A percentile compares a stretch with the other conserved stretches of the same genome.
Conservation (phyloP, 2,888 invertebrate species). For the Drosophila diplacantha region DNA sequence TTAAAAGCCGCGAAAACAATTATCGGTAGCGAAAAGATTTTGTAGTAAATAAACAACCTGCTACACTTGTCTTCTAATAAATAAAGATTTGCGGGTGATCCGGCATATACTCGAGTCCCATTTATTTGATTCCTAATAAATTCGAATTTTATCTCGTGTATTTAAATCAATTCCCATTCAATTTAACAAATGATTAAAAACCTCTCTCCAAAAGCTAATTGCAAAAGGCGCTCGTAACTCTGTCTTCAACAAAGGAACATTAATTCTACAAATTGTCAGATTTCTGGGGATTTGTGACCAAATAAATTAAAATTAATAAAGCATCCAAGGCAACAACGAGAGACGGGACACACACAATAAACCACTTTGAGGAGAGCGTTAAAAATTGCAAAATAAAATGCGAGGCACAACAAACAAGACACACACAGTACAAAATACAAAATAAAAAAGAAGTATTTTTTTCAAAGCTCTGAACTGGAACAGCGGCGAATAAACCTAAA, state of each 20-base stretch:
- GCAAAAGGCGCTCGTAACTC: neutral
- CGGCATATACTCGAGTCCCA: neutral
- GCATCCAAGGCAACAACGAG: constrained; percentile 18
- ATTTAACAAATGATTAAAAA: neutral
- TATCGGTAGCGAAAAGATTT: neutral
- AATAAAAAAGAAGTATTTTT: constrained; percentile 7
- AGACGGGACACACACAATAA: constrained; percentile 24
- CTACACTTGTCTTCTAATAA: neutral
- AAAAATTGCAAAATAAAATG: constrained; percentile 44
- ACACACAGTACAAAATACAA: constrained; percentile 4
- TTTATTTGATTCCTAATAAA: neutral
- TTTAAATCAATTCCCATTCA: constrained; percentile 2
- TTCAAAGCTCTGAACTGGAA: constrained; percentile 54
- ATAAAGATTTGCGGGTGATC: neutral
- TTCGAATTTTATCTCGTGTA: neutral
- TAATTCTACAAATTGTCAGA: constrained; percentile 35
- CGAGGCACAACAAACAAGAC: constrained; percentile 20
- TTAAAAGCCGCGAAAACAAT: too few relatives aligned
- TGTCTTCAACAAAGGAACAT: constrained; percentile 1
- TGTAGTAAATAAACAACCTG: neutral
- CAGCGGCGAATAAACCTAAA: constrained; percentile 16
- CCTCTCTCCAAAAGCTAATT: neutral
- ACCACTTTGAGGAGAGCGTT: constrained; percentile 31
- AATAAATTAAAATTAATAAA: constrained; percentile 44
- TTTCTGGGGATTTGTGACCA: constrained; percentile 38